Evolutionary conservation across 2,888 invertebrate genomes (phyloP).

Genomic region (Rotaria sp.): DNA sequence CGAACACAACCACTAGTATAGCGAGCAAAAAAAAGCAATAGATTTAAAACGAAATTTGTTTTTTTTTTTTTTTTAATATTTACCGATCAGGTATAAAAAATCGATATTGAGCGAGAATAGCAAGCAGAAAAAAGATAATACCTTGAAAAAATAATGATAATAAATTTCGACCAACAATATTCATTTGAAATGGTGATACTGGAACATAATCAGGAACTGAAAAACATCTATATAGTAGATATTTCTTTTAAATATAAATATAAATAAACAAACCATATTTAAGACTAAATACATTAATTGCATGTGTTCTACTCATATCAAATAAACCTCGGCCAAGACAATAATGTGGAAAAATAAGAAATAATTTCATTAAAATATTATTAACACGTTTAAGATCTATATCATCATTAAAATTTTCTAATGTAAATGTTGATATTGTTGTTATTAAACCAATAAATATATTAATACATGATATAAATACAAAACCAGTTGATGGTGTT

Average conservation of each 20-base stretch:
- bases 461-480: conserved; percentile 71
- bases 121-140: conserved; percentile 60
- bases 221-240: not conserved
- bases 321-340: conserved; percentile 37
- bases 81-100: conserved; percentile 46
- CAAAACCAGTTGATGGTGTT: conserved; percentile 70
- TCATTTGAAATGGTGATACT: conserved; percentile 58
- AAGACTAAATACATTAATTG: not conserved
- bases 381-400: conserved; percentile 15
- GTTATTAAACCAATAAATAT: conserved; percentile 67
- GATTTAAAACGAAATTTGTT: not conserved
- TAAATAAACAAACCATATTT: not conserved
- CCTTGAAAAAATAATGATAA: conserved; percentile 64
- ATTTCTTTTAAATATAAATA: too few relatives aligned
- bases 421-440: conserved; percentile 59
- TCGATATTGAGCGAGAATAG: conserved; percentile 61
- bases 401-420: conserved; percentile 29
- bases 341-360: conserved; percentile 39
- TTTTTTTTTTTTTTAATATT: too few relatives aligned
- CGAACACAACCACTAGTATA: not conserved
- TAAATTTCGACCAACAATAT: conserved; percentile 67
- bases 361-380: conserved; percentile 30
- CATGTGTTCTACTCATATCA: conserved; percentile 29
- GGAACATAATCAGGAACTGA: not conserved
- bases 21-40: too few relatives aligned